Conservation (phyloP, 2,888 invertebrate species). For the Nephrotoma guestfalica region DNA sequence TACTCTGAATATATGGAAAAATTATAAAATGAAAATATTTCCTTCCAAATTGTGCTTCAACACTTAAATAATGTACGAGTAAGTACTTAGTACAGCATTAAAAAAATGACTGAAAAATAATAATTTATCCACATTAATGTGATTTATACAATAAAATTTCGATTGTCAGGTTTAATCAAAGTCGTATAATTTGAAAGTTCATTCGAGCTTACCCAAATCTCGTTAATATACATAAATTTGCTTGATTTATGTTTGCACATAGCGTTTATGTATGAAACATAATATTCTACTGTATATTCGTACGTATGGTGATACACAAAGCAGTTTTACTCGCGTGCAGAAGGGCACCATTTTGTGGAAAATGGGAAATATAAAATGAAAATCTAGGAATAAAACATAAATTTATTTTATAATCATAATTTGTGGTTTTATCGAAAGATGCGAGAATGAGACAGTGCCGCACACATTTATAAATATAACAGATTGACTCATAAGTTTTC, state of each 20-base stretch:
- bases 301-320: neutral
- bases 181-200: neutral
- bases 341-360: neutral
- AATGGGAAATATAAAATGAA: neutral
- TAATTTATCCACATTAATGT: neutral
- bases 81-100: neutral
- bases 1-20: neutral
- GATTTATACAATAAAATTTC: neutral
- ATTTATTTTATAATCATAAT: neutral
- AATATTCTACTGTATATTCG: neutral
- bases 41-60: neutral
- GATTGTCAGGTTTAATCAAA: neutral
- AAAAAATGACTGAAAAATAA: neutral
- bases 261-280: neutral
- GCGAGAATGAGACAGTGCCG: neutral
- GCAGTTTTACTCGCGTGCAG: neutral
- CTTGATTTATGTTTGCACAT: neutral
- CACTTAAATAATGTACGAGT: neutral
- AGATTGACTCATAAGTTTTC: neutral
- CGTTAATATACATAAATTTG: neutral
- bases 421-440: neutral
- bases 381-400: neutral
- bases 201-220: neutral
- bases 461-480: neutral
- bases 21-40: neutral